Evolutionary conservation across 2,888 invertebrate genomes (phyloP), one percentile per base, ranked within the genome.

Genomic region (Diaprepes abbreviatus): DNA sequence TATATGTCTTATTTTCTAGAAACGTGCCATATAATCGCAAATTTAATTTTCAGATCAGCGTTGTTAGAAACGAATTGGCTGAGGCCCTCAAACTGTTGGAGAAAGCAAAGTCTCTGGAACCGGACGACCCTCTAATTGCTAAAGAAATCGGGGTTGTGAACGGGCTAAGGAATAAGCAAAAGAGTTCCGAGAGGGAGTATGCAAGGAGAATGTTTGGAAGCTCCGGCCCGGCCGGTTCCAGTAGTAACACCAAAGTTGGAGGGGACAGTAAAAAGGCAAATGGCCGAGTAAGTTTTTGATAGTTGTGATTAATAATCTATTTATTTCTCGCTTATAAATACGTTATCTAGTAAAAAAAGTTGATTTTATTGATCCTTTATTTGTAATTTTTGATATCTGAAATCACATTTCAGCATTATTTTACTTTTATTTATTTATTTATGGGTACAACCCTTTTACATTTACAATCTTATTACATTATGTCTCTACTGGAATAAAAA

Each of bases 31-130:
- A n/a, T n/a, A n/a, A n/a, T n/a, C n/a, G n/a, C n/a, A n/a, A n/a
- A n/a, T n/a, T n/a, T n/a, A n/a, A n/a, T n/a, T 77, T 76, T 67
- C 72, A 91, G 90, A 90, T 92, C 75, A 83, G 90, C 35, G 88
- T 89, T 74, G 88, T 87, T 2, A 91, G 91, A 84, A 90, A 90
- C 0, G 91, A 94, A 63, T 88, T 91, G 45, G 83, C 89, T 1
- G 89, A 90, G 50, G 95, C 95, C 0, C 87, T 94, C 64, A 85
- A 86, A 52, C 88, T 90, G 19, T 82, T 92, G 57, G 87, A 87
- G 70, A 87, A 88, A 79, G 92, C 91, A 0, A 85, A 88, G 19
- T 87, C 87, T 64, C 80, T 91, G 55, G 89, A 91, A 74, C 92
- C 93, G 0, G 88, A 89, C 10, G 89, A 89, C 78, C 43, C 77